Conservation (phyloP, 2,113 vertebrate genomes). For the Siniperca chuatsi region DNA sequence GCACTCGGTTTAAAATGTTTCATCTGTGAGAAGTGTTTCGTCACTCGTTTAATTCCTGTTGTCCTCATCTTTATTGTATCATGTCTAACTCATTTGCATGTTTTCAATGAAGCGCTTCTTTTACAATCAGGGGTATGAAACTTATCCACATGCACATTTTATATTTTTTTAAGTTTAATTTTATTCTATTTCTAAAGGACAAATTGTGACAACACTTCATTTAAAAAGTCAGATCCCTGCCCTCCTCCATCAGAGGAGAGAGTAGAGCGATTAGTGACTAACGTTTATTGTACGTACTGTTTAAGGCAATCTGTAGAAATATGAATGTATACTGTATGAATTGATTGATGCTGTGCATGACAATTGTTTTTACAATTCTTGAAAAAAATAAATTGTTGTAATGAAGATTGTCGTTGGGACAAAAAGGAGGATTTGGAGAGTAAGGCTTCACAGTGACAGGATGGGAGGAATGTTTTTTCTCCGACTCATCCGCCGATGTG, state of each 20-base stretch:
- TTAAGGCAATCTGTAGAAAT: not conserved
- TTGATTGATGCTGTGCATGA: not conserved
- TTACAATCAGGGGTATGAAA: not conserved
- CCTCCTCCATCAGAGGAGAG: not conserved
- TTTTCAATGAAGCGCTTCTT: too few species aligned
- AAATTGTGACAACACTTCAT: conserved; percentile 8
- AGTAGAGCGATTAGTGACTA: conserved; percentile 1
- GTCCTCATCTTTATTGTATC: not conserved
- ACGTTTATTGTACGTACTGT: not conserved
- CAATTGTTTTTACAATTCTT: not conserved
- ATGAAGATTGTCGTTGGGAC: not conserved
- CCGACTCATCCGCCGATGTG: conserved; percentile 22
- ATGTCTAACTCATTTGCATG: not conserved
- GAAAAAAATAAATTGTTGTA: not conserved
- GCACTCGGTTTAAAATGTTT: conserved; percentile 4
- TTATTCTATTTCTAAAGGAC: conserved; percentile 24
- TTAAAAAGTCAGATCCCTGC: not conserved
- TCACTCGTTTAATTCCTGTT: conserved; percentile 22
- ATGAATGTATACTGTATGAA: not conserved
- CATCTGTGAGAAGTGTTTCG: not conserved
- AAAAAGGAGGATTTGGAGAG: conserved; percentile 21
- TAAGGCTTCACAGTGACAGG: conserved; percentile 42
- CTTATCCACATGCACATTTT: not conserved
- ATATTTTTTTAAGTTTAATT: not conserved
- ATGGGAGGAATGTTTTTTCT: conserved; percentile 57